Percentiles rank a stretch among this genome's conserved stretches.
Evolutionary conservation across 1,140 invertebrate species (phyloP).

Genomic region (Diabrotica undecimpunctata): DNA sequence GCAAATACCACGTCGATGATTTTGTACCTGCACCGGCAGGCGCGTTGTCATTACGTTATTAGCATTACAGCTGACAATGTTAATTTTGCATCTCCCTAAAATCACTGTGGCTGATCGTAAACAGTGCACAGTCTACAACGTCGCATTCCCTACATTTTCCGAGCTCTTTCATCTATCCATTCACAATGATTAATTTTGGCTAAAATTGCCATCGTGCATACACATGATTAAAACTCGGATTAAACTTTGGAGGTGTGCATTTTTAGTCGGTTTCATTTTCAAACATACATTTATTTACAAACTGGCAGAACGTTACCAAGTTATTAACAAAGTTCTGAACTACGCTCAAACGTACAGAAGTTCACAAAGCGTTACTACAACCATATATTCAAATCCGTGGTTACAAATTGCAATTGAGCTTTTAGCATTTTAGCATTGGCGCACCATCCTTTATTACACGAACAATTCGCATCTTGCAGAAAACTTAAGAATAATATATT

Average conservation of each 20-base stretch:
- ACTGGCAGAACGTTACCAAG: background rate
- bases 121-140: background rate
- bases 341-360: background rate
- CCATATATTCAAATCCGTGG: slow-evolving; percentile 1
- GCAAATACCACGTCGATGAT: too few relatives aligned
- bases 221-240: background rate
- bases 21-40: too few relatives aligned
- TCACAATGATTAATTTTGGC: background rate
- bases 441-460: background rate
- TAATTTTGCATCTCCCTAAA: background rate
- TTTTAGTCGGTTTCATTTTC: background rate
- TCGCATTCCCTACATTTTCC: background rate
- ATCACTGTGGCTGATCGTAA: background rate
- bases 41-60: background rate
- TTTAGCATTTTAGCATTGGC: background rate
- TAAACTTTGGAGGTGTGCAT: background rate
- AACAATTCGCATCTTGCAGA: background rate
- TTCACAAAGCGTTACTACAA: background rate
- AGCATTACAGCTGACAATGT: background rate
- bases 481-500: too few relatives aligned
- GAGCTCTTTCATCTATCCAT: background rate
- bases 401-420: background rate
- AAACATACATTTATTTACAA: background rate
- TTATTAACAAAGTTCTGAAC: slow-evolving; percentile 3
- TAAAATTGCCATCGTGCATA: background rate